Conservation (phyloP, 2,888 invertebrate species). For the Plusia festucae region DNA sequence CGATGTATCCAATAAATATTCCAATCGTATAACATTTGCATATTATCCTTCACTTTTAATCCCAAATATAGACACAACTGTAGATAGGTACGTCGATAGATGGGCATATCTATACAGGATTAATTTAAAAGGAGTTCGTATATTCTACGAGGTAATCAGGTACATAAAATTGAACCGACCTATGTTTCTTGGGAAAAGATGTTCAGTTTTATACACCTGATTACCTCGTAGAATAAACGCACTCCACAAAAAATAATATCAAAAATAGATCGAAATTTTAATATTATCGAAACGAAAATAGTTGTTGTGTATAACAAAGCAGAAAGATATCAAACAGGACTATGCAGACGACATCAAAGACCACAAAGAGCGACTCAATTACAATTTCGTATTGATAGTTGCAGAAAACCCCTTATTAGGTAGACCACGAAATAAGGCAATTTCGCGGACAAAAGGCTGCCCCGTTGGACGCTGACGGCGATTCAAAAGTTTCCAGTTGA, state of each 20-base stretch:
- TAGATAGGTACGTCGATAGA: slow-evolving; percentile 29
- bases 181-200: no score
- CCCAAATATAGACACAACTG: slow-evolving; percentile 18
- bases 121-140: no score
- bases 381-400: slow-evolving; percentile 84
- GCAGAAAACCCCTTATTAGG: slow-evolving; percentile 83
- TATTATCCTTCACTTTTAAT: slow-evolving; percentile 56
- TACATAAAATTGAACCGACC: no score
- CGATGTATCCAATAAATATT: slow-evolving; percentile 85
- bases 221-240: no score
- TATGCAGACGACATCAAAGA: slow-evolving; percentile 84
- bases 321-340: slow-evolving; percentile 68
- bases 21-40: slow-evolving; percentile 80
- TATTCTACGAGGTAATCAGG: no score
- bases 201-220: no score
- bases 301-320: slow-evolving; percentile 66
- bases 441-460: slow-evolving; percentile 86
- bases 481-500: slow-evolving; percentile 86
- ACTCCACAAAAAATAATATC: no score
- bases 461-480: slow-evolving; percentile 78
- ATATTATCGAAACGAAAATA: slow-evolving; percentile 58
- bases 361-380: slow-evolving; percentile 80
- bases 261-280: no score
- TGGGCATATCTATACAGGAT: slow-evolving; percentile 63
- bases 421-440: slow-evolving; percentile 84